Conservation (phyloP, 2,888 invertebrate genomes). For the Crioceris asparagi region DNA sequence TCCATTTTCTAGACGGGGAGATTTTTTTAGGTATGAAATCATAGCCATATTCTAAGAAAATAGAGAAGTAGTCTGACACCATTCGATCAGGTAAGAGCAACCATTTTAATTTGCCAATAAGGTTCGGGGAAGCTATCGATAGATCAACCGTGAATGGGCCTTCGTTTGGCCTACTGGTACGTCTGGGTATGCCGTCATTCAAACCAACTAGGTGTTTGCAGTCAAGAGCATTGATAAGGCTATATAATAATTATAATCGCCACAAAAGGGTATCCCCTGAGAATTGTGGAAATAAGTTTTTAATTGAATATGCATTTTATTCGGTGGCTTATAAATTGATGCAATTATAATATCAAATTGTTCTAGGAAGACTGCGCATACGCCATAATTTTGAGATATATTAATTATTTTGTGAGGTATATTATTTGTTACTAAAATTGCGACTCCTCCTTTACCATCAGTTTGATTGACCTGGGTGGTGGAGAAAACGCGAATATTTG, state of each 20-base stretch:
- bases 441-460: background rate
- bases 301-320: conserved; percentile 1
- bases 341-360: conserved; percentile 2
- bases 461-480: background rate
- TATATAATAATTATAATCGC: conserved; percentile 2
- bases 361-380: conserved; percentile 2
- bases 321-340: conserved; percentile 5
- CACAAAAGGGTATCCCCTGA: background rate
- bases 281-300: conserved; percentile 2
- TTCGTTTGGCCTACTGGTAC: conserved; percentile 1
- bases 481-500: background rate
- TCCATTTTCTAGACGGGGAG: conserved; percentile 5
- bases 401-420: background rate
- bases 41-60: conserved; percentile 1
- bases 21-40: conserved; percentile 1
- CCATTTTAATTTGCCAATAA: conserved; percentile 1
- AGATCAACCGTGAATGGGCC: conserved; percentile 6
- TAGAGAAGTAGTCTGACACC: conserved; percentile 7
- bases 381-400: background rate
- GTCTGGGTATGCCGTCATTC: conserved; percentile 2
- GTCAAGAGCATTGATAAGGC: background rate
- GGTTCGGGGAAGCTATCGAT: conserved; percentile 4
- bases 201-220: background rate
- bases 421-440: background rate
- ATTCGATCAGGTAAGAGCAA: conserved; percentile 1